Evolutionary conservation across 2,113 vertebrate species (phyloP).

Genomic region (Taurulus bubalis): DNA sequence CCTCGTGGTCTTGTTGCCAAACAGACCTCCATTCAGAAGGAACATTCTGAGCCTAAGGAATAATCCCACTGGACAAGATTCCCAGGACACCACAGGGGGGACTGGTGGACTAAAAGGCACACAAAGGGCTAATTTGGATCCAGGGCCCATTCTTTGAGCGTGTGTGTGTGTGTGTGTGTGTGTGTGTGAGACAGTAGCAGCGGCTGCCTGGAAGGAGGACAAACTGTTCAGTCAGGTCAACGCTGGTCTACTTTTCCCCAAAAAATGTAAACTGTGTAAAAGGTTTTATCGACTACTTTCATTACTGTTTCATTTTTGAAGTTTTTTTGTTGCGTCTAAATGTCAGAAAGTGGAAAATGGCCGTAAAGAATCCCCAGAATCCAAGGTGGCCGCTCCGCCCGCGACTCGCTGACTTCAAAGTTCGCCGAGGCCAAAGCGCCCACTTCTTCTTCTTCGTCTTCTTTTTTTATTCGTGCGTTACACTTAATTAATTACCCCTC

Average conservation of each 20-base stretch:
- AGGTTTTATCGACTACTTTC: background rate
- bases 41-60: conserved; percentile 71
- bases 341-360: background rate
- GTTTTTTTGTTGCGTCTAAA: background rate
- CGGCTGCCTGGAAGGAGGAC: no score
- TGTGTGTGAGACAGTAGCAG: no score
- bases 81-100: conserved; percentile 68
- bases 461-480: conserved; percentile 74
- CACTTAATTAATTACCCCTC: conserved; percentile 81
- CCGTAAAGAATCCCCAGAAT: background rate
- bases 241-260: conserved; percentile 66
- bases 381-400: no score
- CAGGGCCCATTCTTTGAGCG: conserved; percentile 34
- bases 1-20: conserved; percentile 53
- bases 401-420: background rate
- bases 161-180: conserved; percentile 20
- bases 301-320: background rate
- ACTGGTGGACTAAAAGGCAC: conserved; percentile 72
- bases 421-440: conserved; percentile 62
- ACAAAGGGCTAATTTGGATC: conserved; percentile 73
- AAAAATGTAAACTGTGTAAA: background rate
- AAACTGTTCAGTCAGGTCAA: conserved; percentile 33
- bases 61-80: conserved; percentile 71
- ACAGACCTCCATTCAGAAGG: conserved; percentile 74
- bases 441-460: conserved; percentile 28